Base-by-base conservation (phyloP, 2,888 invertebrate genomes). In the Macrophya annulata region DNA sequence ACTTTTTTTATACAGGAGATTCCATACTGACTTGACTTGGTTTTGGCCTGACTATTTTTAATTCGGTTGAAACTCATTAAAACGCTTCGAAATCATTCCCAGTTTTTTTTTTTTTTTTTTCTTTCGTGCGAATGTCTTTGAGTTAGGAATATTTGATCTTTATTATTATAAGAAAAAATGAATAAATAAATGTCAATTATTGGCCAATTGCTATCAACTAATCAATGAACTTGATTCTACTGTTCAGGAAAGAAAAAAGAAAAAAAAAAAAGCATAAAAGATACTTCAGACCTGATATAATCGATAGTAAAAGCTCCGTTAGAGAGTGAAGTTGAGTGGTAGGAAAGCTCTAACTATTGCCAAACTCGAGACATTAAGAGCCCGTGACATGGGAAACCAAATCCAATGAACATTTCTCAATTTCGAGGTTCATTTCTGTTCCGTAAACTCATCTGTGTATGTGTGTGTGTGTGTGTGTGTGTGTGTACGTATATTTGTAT, bases 291-390 rank as follows among this genome's bases (percentile, higher is more conserved):
- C 6, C 55, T 6, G 55, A 62, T n/a, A 71, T 40, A 5, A 68
- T 37, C 68, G 68, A 43, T 45, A 10, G 1, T 45, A 62, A 43
- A 43, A 59, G 43, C 21, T 43, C 31, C 4, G 31, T 1, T 10
- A 21, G 62, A 59, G 40, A 43, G 62, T 12, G n/a, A 17, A n/a
- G 15, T 12, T 10, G 43, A 37, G 15, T n/a, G 8, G 45, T 48
- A 40, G 12, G 48, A 81, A 37, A 71, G 37, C 31, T 83, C 68
- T 45, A 65, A 51, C 83, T 71, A 65, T 21, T 68, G 8, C 68
- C 40, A 45, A 83, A 83, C 83, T 68, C 48, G 48, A 83, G 68
- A 71, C 83, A 71, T 65, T 83, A 51, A 71, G 48, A 83, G n/a
- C 48, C 83, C 62, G 31, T 48, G 83, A 51, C 83, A n/a, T 40